Conservation (phyloP, 2,797 vertebrate species). For the Pogoniulus pusillus region DNA sequence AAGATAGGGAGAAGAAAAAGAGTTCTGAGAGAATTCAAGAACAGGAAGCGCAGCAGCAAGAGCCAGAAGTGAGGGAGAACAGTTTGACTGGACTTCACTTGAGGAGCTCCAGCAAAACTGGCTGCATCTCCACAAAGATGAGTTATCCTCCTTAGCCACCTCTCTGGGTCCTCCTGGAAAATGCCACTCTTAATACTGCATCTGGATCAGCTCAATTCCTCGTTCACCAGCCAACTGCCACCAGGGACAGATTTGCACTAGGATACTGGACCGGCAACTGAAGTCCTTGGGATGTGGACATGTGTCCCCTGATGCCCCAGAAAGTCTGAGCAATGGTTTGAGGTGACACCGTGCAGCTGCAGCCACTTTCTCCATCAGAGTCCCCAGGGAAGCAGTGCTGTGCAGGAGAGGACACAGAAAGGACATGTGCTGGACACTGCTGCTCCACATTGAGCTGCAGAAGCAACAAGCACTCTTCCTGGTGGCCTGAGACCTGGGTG, state of each 20-base stretch:
- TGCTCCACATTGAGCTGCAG: rapidly evolving
- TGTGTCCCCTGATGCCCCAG: neutral
- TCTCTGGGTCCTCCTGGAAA: neutral
- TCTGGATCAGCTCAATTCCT: neutral
- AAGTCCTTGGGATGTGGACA: neutral
- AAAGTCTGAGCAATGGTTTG: neutral
- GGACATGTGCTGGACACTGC: neutral
- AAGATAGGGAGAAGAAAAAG: neutral
- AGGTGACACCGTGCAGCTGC: neutral
- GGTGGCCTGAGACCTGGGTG: neutral
- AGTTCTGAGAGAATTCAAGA: neutral
- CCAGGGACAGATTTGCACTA: no score
- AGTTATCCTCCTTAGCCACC: neutral
- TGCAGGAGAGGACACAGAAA: neutral
- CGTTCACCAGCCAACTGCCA: neutral
- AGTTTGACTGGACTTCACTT: neutral
- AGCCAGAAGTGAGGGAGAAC: neutral
- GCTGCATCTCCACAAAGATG: rapidly evolving
- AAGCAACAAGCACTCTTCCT: neutral
- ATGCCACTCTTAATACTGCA: neutral
- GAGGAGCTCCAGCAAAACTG: neutral
- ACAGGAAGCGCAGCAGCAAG: neutral
- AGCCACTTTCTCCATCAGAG: rapidly evolving
- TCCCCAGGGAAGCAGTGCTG: rapidly evolving
- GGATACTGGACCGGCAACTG: no score